A percentile compares a stretch with the other conserved stretches of the same genome.
Evolutionary conservation across 2,888 invertebrate genomes (phyloP).

Genomic region (Agriopis leucophaearia): DNA sequence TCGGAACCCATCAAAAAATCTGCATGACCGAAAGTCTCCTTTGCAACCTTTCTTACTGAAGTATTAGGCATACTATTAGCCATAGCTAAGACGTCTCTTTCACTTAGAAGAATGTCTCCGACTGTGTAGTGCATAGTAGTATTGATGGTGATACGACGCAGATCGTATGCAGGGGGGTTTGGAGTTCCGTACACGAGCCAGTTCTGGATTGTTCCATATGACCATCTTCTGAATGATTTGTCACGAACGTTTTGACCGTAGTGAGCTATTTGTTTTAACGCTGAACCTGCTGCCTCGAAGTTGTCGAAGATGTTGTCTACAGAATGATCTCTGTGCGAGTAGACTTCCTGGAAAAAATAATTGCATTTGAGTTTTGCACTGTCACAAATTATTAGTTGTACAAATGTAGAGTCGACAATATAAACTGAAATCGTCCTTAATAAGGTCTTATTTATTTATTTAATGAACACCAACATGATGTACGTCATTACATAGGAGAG

Average conservation of each 20-base stretch:
- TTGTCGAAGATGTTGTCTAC: conserved; percentile 17
- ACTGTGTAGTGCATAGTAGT: conserved; percentile 70
- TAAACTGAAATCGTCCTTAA: too few relatives aligned
- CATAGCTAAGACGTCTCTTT: conserved; percentile 68
- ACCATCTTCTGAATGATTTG: conserved; percentile 64
- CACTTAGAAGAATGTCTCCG: conserved; percentile 61
- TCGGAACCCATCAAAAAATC: conserved; percentile 63
- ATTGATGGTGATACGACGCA: conserved; percentile 58
- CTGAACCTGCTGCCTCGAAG: conserved; percentile 55
- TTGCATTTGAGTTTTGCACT: not conserved
- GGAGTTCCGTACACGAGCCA: conserved; percentile 54
- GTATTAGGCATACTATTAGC: conserved; percentile 64
- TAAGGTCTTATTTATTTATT: too few relatives aligned
- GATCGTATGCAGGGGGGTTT: conserved; percentile 63
- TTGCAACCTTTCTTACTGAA: conserved; percentile 59
- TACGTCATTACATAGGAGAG: too few relatives aligned
- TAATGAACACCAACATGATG: too few relatives aligned
- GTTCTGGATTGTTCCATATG: conserved; percentile 60
- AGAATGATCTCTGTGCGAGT: conserved; percentile 14
- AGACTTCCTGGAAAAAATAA: conserved; percentile 13
- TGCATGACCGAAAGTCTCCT: conserved; percentile 62
- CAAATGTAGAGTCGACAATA: too few relatives aligned
- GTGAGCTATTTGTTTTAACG: conserved; percentile 71
- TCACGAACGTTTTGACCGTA: conserved; percentile 73
- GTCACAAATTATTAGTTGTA: too few relatives aligned